Percentiles rank a stretch among this genome's conserved stretches.
Evolutionary conservation across 2,113 vertebrate genomes (phyloP).

Genomic region (Hirundichthys speculiger): DNA sequence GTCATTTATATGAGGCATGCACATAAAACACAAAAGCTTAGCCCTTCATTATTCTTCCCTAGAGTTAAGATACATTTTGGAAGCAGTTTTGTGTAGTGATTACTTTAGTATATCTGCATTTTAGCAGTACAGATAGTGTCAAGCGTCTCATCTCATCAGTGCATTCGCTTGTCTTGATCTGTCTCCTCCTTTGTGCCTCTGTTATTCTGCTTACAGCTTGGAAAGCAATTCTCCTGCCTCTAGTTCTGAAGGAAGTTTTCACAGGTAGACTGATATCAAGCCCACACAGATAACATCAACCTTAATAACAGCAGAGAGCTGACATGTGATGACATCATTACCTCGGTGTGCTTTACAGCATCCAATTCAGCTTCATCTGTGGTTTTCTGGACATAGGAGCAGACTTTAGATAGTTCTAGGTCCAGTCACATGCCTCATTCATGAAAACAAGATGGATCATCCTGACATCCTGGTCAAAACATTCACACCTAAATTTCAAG

Average conservation of each 20-base stretch:
- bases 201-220: slow-evolving; percentile 18
- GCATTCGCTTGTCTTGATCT: slow-evolving; percentile 23
- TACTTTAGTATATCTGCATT: no score
- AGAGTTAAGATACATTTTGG: no score
- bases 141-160: slow-evolving; percentile 44
- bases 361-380: not conserved
- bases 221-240: slow-evolving; percentile 35
- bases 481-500: no score
- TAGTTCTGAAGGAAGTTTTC: slow-evolving; percentile 44
- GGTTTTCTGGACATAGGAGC: not conserved
- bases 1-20: not conserved
- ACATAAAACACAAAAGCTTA: no score
- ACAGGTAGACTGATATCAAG: slow-evolving; percentile 47
- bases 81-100: no score
- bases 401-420: not conserved
- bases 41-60: no score
- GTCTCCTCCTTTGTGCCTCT: slow-evolving; percentile 8
- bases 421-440: no score
- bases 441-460: no score
- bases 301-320: slow-evolving; percentile 14
- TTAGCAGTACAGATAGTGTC: slow-evolving; percentile 1
- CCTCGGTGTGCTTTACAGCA: slow-evolving; percentile 8
- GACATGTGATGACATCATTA: slow-evolving; percentile 41
- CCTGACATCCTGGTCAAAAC: no score
- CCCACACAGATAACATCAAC: slow-evolving; percentile 16